A percentile compares a stretch with the other conserved stretches of the same genome.
phyloP scores from a whole-genome alignment of 2,113 vertebrate species.

The Peromyscus maniculatus region DNA sequence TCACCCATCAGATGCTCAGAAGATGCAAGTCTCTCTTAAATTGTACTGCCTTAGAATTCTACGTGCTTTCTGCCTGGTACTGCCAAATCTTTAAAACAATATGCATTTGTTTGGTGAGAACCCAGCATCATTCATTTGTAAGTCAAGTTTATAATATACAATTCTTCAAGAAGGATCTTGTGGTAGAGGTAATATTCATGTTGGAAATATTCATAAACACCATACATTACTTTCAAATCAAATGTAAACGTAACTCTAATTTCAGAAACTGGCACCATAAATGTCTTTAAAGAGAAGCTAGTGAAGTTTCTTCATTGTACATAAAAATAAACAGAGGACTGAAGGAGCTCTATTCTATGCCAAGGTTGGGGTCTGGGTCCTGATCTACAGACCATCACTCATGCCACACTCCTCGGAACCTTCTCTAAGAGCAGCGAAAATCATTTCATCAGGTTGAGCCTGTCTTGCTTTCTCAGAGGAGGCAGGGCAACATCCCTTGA shows the following conservation, averaged over 20 bases:
- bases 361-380: neutral
- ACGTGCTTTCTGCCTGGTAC: constrained; percentile 22
- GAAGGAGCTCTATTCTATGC: neutral
- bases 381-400: neutral
- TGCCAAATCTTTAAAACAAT: neutral
- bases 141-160: constrained; percentile 7
- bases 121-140: constrained; percentile 16
- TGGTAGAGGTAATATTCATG: neutral
- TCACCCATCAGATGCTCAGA: neutral
- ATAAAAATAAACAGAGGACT: neutral
- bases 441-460: neutral
- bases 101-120: neutral
- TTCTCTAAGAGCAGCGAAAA: constrained; percentile 18
- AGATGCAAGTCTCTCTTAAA: neutral
- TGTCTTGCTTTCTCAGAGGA: constrained; percentile 49
- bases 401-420: neutral
- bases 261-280: constrained; percentile 12
- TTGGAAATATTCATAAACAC: neutral
- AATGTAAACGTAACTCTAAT: neutral
- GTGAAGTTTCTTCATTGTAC: neutral
- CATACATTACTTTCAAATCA: constrained; percentile 27
- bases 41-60: constrained; percentile 43
- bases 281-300: neutral
- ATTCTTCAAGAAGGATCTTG: constrained; percentile 24
- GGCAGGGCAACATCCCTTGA: constrained; percentile 45